phyloP scores from a whole-genome alignment of 2,797 vertebrate species.

The Chelon auratus region DNA sequence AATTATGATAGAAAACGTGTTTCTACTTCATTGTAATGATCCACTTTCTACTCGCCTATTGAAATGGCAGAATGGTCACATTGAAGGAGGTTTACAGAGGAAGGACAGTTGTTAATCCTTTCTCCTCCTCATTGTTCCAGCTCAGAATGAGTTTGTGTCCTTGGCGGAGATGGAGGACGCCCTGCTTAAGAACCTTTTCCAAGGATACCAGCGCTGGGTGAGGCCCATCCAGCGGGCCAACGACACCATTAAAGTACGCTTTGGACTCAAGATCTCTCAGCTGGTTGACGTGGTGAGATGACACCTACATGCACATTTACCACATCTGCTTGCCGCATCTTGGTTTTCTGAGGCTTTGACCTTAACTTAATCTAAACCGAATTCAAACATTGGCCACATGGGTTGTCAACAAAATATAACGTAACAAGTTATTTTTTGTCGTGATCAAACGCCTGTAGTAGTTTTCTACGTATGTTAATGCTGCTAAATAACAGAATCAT shows the following conservation, averaged over 20 bases:
- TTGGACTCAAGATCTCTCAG: constrained; percentile 97
- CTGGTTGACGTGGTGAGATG: constrained; percentile 95
- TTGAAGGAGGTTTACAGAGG: background rate
- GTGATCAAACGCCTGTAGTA: too few species aligned
- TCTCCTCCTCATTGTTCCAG: constrained; percentile 56
- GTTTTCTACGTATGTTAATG: too few species aligned
- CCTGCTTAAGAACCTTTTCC: constrained; percentile 91
- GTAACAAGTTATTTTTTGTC: too few species aligned
- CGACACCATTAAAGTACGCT: constrained; percentile 91
- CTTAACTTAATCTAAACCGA: background rate
- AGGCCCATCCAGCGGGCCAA: constrained; percentile 91
- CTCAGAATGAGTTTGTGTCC: constrained; percentile 82
- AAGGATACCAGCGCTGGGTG: constrained; percentile 96
- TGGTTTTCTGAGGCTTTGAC: background rate
- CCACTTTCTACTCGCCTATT: background rate
- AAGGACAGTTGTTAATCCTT: background rate
- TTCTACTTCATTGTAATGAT: background rate
- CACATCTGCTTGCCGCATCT: background rate
- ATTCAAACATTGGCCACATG: background rate
- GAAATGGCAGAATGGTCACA: background rate
- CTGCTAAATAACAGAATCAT: too few species aligned
- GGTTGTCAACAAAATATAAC: too few species aligned
- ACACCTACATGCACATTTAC: constrained; percentile 3
- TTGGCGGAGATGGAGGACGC: constrained; percentile 90
- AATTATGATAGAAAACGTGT: too few species aligned